Evolutionary conservation across 2,888 invertebrate genomes (phyloP).

Genomic region (Pyrocoelia pectoralis): DNA sequence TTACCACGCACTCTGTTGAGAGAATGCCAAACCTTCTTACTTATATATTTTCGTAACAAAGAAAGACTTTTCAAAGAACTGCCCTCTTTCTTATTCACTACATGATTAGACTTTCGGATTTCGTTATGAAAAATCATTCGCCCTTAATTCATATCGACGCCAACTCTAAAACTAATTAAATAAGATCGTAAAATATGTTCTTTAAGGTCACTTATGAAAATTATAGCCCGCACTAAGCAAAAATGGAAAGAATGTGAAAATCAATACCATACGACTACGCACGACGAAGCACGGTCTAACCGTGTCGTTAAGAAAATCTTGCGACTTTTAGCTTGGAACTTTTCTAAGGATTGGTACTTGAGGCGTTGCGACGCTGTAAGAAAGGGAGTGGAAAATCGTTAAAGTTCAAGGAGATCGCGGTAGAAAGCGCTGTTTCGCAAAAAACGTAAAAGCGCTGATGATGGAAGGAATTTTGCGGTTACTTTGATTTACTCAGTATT

Average conservation of each 20-base stretch:
- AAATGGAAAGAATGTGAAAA: background rate
- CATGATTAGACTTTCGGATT: conserved; percentile 14
- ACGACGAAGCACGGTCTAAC: conserved; percentile 44
- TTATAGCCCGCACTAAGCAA: too few relatives aligned
- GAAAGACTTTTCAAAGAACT: conserved; percentile 35
- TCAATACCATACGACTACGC: background rate
- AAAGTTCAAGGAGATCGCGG: conserved; percentile 47
- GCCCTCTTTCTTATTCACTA: conserved; percentile 17
- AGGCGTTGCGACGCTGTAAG: conserved; percentile 40
- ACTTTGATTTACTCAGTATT: conserved; percentile 55
- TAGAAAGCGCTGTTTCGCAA: conserved; percentile 50
- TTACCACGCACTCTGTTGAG: conserved; percentile 53
- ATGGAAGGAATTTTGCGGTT: conserved; percentile 54
- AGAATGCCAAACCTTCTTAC: conserved; percentile 50
- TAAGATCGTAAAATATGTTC: too few relatives aligned
- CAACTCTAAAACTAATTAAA: too few relatives aligned
- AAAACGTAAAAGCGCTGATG: conserved; percentile 35
- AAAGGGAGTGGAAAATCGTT: conserved; percentile 44
- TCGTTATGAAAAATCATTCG: background rate
- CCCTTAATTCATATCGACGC: too few relatives aligned
- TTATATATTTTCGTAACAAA: conserved; percentile 48
- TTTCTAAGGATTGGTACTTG: conserved; percentile 45
- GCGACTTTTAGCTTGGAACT: conserved; percentile 50
- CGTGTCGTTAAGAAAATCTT: conserved; percentile 41
- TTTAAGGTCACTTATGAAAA: too few relatives aligned